phyloP scores from a whole-genome alignment of 1,140 invertebrate species.

The Oppia nitens region DNA sequence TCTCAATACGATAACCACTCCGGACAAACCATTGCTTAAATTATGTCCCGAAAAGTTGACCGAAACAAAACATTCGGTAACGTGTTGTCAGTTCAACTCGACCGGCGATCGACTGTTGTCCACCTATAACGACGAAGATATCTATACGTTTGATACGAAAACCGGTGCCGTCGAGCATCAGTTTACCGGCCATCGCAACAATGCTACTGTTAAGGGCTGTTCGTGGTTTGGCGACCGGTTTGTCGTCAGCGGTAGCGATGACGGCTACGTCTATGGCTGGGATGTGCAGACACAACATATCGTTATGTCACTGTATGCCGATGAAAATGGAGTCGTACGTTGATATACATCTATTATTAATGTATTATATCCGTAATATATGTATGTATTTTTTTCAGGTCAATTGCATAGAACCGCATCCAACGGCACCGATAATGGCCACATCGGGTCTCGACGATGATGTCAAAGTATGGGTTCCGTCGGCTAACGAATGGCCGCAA shows the following conservation, averaged over 20 bases:
- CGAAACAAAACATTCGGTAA: background rate
- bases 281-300: slow-evolving; percentile 72
- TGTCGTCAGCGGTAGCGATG: slow-evolving; percentile 81
- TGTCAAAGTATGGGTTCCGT: slow-evolving; percentile 83
- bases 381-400: slow-evolving; percentile 38
- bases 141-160: slow-evolving; percentile 69
- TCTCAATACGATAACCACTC: slow-evolving; percentile 19
- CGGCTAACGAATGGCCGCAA: slow-evolving; percentile 32
- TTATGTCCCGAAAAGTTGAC: slow-evolving; percentile 10
- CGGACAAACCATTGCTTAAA: slow-evolving; percentile 21
- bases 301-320: slow-evolving; percentile 66
- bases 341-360: slow-evolving; percentile 13
- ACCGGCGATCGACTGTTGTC: slow-evolving; percentile 41
- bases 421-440: slow-evolving; percentile 63
- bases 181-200: slow-evolving; percentile 43
- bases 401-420: slow-evolving; percentile 81
- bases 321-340: slow-evolving; percentile 63
- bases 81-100: background rate
- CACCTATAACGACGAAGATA: slow-evolving; percentile 81
- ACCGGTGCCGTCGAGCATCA: slow-evolving; percentile 38
- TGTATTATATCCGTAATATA: background rate
- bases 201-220: slow-evolving; percentile 30
- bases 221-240: slow-evolving; percentile 39
- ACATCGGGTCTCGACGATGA: slow-evolving; percentile 78
- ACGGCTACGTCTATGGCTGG: slow-evolving; percentile 86